A percentile compares a stretch with the other conserved stretches of the same genome.
These are phyloP conservation scores for Prorops nasuta DNA, from an alignment of 1,140 invertebrate genomes.

Conservation along the genomic window DNA sequence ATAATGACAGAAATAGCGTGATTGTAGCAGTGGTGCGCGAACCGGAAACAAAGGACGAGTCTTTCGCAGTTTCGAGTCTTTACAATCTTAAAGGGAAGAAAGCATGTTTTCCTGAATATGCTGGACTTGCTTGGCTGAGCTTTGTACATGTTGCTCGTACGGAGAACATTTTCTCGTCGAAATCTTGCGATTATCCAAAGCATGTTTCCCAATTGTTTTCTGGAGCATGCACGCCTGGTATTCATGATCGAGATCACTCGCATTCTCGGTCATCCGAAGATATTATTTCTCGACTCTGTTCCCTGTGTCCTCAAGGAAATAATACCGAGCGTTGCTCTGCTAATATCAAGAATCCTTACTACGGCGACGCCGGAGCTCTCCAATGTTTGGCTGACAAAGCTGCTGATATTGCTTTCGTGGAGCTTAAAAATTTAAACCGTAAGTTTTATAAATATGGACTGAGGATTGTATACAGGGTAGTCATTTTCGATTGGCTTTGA, in stretches of 20 bases:
- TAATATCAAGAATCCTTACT: conserved; percentile 59
- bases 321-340: conserved; percentile 43
- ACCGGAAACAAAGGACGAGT: conserved; percentile 29
- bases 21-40: conserved; percentile 62
- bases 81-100: conserved; percentile 59
- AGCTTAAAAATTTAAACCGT: conserved; percentile 55
- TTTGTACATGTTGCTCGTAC: conserved; percentile 57
- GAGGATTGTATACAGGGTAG: too few species aligned
- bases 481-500: too few species aligned
- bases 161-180: conserved; percentile 43
- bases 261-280: conserved; percentile 9
- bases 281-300: conserved; percentile 22
- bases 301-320: conserved; percentile 20
- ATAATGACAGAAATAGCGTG: conserved; percentile 44
- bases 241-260: conserved; percentile 51
- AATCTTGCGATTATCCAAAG: conserved; percentile 60
- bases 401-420: conserved; percentile 64
- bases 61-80: conserved; percentile 52
- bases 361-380: conserved; percentile 65
- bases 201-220: conserved; percentile 60
- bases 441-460: too few species aligned
- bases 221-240: conserved; percentile 62
- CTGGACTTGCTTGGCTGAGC: conserved; percentile 63
- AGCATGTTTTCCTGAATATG: conserved; percentile 68
- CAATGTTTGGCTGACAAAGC: conserved; percentile 56